Conservation (phyloP, 2,113 vertebrate genomes). For the Muscicapa adusta region DNA sequence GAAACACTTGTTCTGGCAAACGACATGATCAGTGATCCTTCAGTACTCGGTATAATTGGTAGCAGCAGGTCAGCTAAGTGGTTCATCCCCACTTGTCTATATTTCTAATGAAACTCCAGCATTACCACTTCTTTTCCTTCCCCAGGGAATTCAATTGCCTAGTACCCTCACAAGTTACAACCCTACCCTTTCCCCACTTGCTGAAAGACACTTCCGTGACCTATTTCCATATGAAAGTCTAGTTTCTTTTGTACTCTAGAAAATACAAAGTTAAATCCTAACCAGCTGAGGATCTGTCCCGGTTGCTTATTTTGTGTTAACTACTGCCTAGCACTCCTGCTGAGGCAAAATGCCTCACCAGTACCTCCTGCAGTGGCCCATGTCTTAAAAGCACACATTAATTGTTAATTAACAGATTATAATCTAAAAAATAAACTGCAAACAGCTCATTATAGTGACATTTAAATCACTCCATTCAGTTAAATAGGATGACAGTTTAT, state of each 20-base stretch:
- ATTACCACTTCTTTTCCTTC: not conserved
- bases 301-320: conserved; percentile 17
- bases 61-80: not conserved
- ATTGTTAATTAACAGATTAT: conserved; percentile 54
- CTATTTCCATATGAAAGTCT: conserved; percentile 12
- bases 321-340: conserved; percentile 23
- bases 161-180: not conserved
- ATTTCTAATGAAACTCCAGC: not conserved
- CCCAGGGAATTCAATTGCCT: not conserved
- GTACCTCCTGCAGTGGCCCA: conserved; percentile 35
- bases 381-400: conserved; percentile 52
- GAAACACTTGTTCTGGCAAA: not conserved
- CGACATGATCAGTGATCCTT: not conserved
- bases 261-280: conserved; percentile 32
- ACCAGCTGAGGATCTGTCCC: not conserved
- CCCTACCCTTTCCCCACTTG: not conserved
- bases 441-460: conserved; percentile 39
- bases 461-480: conserved; percentile 33
- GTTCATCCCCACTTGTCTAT: not conserved
- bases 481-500: conserved; percentile 5
- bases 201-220: not conserved
- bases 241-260: not conserved
- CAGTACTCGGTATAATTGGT: not conserved
- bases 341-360: conserved; percentile 17
- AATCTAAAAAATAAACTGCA: conserved; percentile 49